phyloP scores from a whole-genome alignment of 2,888 invertebrate genomes.

The Parelbella ahira region DNA sequence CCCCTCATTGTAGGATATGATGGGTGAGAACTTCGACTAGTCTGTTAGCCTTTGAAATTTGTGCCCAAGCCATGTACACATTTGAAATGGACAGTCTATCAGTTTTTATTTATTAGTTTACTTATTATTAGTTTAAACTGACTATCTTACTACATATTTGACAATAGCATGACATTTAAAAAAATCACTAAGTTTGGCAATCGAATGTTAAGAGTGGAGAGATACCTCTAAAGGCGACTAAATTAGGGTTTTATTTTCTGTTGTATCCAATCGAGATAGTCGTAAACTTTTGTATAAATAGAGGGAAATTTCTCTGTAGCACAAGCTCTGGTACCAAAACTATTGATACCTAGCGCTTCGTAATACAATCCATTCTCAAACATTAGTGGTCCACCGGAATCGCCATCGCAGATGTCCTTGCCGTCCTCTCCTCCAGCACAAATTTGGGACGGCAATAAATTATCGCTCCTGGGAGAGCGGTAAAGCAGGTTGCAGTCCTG shows the following conservation, averaged over 20 bases:
- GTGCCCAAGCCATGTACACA: no score
- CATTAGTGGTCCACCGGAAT: constrained; percentile 84
- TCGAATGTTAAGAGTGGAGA: no score
- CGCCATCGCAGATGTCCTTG: constrained; percentile 82
- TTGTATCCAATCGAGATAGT: constrained; percentile 81
- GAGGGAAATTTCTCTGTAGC: constrained; percentile 81
- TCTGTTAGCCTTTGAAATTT: no score
- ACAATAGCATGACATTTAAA: no score
- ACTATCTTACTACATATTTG: no score
- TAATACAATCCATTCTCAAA: constrained; percentile 37
- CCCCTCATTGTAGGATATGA: no score
- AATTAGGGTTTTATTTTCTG: constrained; percentile 42
- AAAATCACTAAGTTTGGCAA: no score
- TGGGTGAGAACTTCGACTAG: no score
- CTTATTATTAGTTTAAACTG: no score
- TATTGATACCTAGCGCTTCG: constrained; percentile 77
- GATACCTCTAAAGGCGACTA: no score
- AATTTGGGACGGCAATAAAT: constrained; percentile 47
- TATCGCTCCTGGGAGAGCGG: constrained; percentile 4
- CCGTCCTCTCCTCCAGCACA: constrained; percentile 81
- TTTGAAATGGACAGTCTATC: no score
- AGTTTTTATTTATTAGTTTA: no score
- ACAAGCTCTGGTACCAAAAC: constrained; percentile 78
- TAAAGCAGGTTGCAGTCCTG: constrained; percentile 29
- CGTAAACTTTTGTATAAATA: constrained; percentile 82